These are phyloP conservation scores for Neodontobutis hainanensis DNA, from an alignment of 2,113 vertebrate species.

Conservation along the genomic window DNA sequence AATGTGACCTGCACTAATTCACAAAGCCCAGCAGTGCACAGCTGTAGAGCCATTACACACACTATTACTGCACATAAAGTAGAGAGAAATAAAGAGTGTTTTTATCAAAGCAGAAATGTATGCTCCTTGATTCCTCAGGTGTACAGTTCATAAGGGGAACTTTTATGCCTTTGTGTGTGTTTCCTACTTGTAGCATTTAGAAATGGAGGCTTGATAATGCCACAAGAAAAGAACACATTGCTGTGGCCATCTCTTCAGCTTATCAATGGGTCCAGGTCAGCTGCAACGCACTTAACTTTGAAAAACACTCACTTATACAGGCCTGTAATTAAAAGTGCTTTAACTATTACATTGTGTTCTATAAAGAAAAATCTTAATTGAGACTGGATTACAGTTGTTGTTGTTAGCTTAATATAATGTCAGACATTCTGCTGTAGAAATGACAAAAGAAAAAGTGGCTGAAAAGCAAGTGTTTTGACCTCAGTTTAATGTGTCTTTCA, in stretches of 20 bases:
- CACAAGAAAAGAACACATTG: slow-evolving; percentile 46
- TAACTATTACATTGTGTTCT: slow-evolving; percentile 65
- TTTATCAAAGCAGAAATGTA: neutral
- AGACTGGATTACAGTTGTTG: slow-evolving; percentile 35
- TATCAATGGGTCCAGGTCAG: slow-evolving; percentile 56
- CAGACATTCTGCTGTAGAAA: slow-evolving; percentile 37
- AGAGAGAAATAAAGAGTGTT: neutral
- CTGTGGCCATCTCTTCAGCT: slow-evolving; percentile 24
- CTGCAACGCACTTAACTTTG: slow-evolving; percentile 33
- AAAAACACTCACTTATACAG: slow-evolving; percentile 55
- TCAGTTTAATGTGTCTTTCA: slow-evolving; percentile 30
- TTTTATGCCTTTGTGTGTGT: slow-evolving; percentile 18
- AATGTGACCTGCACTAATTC: slow-evolving; percentile 29
- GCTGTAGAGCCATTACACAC: neutral
- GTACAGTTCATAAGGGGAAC: slow-evolving; percentile 32
- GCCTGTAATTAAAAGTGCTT: slow-evolving; percentile 60
- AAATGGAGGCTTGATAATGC: slow-evolving; percentile 34
- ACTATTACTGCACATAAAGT: slow-evolving; percentile 6
- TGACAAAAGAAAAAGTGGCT: slow-evolving; percentile 19
- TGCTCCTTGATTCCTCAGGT: slow-evolving; percentile 20
- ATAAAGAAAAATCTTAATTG: slow-evolving; percentile 51
- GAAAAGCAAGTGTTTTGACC: slow-evolving; percentile 28
- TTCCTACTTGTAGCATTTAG: slow-evolving; percentile 40
- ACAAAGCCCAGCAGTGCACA: slow-evolving; percentile 27
- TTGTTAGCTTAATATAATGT: slow-evolving; percentile 32